Percentiles rank a stretch among this genome's conserved stretches.
These are phyloP conservation scores for Hirtodrosophila cameraria DNA, from an alignment of 2,888 invertebrate genomes.

Conservation along the genomic window DNA sequence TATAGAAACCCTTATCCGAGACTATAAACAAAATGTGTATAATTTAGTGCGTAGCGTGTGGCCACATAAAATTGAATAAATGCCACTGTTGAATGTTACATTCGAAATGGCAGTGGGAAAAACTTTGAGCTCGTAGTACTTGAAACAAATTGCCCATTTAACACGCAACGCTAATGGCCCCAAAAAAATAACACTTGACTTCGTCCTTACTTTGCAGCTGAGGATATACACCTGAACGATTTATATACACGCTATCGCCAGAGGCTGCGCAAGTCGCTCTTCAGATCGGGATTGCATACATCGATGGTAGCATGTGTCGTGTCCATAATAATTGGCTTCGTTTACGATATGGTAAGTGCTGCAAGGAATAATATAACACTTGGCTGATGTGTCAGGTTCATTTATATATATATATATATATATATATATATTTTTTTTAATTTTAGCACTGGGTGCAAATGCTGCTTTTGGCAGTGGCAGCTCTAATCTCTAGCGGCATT, in stretches of 20 bases:
- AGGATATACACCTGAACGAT: conserved; percentile 84
- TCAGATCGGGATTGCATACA: conserved; percentile 83
- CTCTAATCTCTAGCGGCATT: conserved; percentile 82
- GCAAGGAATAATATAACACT: neutral
- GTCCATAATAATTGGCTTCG: conserved; percentile 81
- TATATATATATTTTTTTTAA: no score
- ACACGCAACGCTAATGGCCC: conserved; percentile 36
- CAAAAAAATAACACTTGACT: conserved; percentile 30
- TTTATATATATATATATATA: conserved; percentile 10
- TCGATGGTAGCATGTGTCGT: conserved; percentile 83
- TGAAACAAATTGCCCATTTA: conserved; percentile 39
- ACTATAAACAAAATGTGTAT: neutral
- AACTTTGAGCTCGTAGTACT: conserved; percentile 10
- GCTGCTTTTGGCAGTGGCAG: conserved; percentile 78
- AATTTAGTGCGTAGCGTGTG: neutral
- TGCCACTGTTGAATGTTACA: neutral
- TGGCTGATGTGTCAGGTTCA: conserved; percentile 6
- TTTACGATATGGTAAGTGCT: conserved; percentile 80
- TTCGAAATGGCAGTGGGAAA: neutral
- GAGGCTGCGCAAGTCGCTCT: conserved; percentile 83
- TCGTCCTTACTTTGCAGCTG: conserved; percentile 72
- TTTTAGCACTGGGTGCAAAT: conserved; percentile 77
- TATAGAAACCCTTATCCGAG: no score
- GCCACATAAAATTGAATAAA: neutral
- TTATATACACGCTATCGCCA: conserved; percentile 84